Base-by-base conservation (phyloP, 2,888 invertebrate genomes). In the Orthosia incerta region DNA sequence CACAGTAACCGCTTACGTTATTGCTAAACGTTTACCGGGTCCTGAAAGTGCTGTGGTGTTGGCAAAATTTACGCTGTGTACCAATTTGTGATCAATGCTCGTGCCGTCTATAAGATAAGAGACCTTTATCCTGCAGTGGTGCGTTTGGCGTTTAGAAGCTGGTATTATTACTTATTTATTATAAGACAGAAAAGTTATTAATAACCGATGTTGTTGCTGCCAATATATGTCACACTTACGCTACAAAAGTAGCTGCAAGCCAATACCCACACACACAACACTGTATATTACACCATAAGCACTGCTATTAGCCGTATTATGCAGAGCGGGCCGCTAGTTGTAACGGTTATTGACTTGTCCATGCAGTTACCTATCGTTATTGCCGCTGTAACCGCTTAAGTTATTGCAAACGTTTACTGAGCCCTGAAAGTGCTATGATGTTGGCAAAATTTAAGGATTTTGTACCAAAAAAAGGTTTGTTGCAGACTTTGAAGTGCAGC, bases 281-380 rank as follows among this genome's bases (percentile, higher is more conserved):
- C 20, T 48, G 20, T 81, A 68, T 64, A 81, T 68, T 66, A 31
- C 63, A 39, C 31, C n/a, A 56, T 81, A 76, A 82, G 79, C 68
- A 64, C 63, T 1, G 65, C 63, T 72, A 75, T 80, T 75, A 79
- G 26, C 59, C 70, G 65, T 81, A 79, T 83, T 87, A 87, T 86
- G 80, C 79, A 86, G 75, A 85, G 71, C 71, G 74, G 76, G 62
- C 69, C 60, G 70, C 63, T 71, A 63, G 69, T 66, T 74, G 71
- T 86, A 89, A 86, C 83, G 83, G 79, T 89, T 88, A 89, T 86
- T 67, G 83, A 82, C 81, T 78, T 85, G 86, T 84, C 68, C 81
- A 79, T 82, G 76, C 76, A 85, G 83, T 83, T 82, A 79, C 80
- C 76, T 79, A 83, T 70, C 71, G 83, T 78, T 87, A 88, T 88